Evolutionary conservation across 2,113 vertebrate species (phyloP), one percentile per base, ranked within the genome.

Genomic region (Acanthisitta chloris): DNA sequence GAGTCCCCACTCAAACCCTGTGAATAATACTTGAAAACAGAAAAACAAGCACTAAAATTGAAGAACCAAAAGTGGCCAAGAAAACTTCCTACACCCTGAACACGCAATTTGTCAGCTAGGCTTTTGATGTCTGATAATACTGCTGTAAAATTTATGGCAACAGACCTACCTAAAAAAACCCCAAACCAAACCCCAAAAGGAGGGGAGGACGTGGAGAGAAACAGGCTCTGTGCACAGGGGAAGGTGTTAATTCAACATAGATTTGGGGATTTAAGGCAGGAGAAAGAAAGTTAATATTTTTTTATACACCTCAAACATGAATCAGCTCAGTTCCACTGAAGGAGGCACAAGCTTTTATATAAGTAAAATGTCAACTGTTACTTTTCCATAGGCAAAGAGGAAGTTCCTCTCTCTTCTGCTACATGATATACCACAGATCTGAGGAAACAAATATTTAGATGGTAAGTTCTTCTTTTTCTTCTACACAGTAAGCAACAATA

Each of bases 201-300:
- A 11, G 3, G 2, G 2, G 4, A 10, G 6, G 7, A 8, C 2
- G 13, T 2, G 10, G 4, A 14, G 4, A 36, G 40, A 66, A 61
- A 55, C 9, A 65, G 16, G 26, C 7, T 2, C 1, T n/a, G 25
- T 3, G 4, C 26, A 51, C 1, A 1, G 8, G 4, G 4, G 23
- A 64, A 85, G 25, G 21, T 38, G 10, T 54, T n/a, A n/a, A n/a
- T n/a, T n/a, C n/a, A n/a, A n/a, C n/a, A n/a, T n/a, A n/a, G n/a
- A n/a, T n/a, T n/a, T n/a, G n/a, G n/a, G n/a, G n/a, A n/a, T n/a
- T n/a, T n/a, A n/a, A 31, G 21, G 10, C 33, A 76, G 36, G 14
- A 29, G 40, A 61, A 42, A 48, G 10, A 24, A 3, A 61, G 8
- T n/a, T n/a, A 71, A 12, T 23, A 24, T 21, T 52, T 86, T 78